Evolutionary conservation across 23 tunicate genomes (phyloP), one percentile per base, ranked within the genome.

Genomic region (Halocynthia aurantium): DNA sequence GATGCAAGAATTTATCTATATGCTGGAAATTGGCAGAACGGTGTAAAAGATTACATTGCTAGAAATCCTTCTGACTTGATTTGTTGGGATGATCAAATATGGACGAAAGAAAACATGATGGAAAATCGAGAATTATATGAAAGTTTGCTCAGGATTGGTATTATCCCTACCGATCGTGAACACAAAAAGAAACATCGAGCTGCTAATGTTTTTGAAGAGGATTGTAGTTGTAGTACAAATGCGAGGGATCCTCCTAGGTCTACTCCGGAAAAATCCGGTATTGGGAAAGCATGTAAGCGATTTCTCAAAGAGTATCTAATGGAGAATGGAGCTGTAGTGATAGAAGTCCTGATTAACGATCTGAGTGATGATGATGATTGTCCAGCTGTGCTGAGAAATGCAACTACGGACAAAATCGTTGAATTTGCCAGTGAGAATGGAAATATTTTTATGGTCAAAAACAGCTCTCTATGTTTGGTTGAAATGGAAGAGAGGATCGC

Each of bases 161-260:
- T 74, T 10, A 6, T 21, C 8, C 78, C 49, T 8, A 74, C 78
- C 8, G 62, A 52, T 56, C 65, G 78, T 8, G 64, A 74, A 10
- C 78, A 74, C 62, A 74, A 74, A 4, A 50, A 54, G 8, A 74
- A 74, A 54, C 22, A 51, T 49, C 55, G 31, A n/a, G 78, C 78
- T n/a, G 22, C 10, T 1, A 56, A 74, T 21, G 5, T 74, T n/a
- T 0, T 21, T 11, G 5, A 11, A 22, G 57, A 13, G 15, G 1
- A 8, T 8, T 31, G 21, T 7, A 15, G 22, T 50, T 8, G 4
- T 8, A 74, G 11, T 51, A 1, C 63, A 56, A 53, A 74, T 31
- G 1, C 44, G 44, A 31, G 44, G 1, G 44, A 31, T 31, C 44
- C 44, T 0, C 44, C 44, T 0, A 31, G 44, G 44, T 31, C 44